Evolutionary conservation across 2,797 vertebrate species (phyloP).

Genomic region (Falco concolor): DNA sequence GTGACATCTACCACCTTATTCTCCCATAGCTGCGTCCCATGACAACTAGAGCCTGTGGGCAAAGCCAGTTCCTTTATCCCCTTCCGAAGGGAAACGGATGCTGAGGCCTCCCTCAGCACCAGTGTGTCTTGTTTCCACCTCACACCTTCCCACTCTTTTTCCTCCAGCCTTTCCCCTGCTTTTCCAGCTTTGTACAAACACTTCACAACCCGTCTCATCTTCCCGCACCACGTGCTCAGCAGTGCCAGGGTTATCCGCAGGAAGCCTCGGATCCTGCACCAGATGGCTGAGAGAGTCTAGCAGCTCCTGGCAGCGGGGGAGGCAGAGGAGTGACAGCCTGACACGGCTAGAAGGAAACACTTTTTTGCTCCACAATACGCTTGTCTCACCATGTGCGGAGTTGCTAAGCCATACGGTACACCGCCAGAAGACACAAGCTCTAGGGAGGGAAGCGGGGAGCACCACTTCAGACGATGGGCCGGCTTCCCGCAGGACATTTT

Average conservation of each 20-base stretch:
- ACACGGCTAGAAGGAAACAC: not conserved
- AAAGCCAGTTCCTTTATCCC: not conserved
- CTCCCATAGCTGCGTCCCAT: not conserved
- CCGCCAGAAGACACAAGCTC: not conserved
- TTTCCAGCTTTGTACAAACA: slow-evolving; percentile 13
- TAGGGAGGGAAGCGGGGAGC: fast-evolving
- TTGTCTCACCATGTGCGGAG: not conserved
- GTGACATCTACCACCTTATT: not conserved
- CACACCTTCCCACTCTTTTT: not conserved
- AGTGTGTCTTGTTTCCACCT: not conserved
- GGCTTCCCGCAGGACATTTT: not conserved
- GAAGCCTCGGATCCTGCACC: not conserved
- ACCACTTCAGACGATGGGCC: not conserved
- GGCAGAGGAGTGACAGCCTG: slow-evolving; percentile 17
- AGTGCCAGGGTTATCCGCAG: slow-evolving; percentile 1
- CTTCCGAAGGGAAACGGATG: not conserved
- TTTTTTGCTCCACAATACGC: not conserved
- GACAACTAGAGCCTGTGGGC: not conserved
- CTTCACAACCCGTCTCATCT: not conserved
- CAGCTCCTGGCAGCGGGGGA: slow-evolving; percentile 13
- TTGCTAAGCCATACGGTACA: not conserved
- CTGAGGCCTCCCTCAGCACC: not conserved
- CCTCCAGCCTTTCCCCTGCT: not conserved
- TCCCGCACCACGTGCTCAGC: not conserved
- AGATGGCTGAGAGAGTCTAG: slow-evolving; percentile 45